phyloP scores from a whole-genome alignment of 2,113 vertebrate genomes.

The Taurulus bubalis region DNA sequence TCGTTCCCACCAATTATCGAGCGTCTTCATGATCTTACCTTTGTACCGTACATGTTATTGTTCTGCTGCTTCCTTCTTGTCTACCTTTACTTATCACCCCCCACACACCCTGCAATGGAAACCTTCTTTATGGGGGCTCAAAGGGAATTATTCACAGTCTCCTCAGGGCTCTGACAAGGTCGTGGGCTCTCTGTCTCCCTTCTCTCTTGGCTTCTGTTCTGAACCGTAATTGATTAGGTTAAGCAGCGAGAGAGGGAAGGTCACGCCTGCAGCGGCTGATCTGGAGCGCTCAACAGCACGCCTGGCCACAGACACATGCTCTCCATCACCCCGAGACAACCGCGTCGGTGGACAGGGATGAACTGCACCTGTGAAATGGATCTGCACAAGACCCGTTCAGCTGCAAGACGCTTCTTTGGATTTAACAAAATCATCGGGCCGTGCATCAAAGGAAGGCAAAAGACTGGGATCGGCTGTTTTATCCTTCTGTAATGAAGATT shows the following conservation, averaged over 20 bases:
- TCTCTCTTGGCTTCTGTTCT: constrained; percentile 80
- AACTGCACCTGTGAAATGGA: constrained; percentile 51
- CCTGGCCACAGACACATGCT: constrained; percentile 70
- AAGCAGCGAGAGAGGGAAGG: constrained; percentile 82
- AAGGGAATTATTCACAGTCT: constrained; percentile 85
- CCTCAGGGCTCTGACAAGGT: constrained; percentile 83
- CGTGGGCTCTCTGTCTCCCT: constrained; percentile 67
- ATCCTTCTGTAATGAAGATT: constrained; percentile 11
- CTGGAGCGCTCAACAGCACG: constrained; percentile 59
- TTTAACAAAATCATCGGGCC: not conserved
- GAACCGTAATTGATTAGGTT: constrained; percentile 87
- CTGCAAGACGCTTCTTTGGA: not conserved
- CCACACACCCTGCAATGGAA: constrained; percentile 47
- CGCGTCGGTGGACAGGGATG: constrained; percentile 24
- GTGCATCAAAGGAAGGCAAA: not conserved
- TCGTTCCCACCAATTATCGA: constrained; percentile 26
- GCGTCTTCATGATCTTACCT: constrained; percentile 16
- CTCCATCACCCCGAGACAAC: constrained; percentile 72
- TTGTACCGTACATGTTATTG: constrained; percentile 23
- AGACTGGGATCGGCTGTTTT: not conserved
- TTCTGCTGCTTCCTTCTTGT: constrained; percentile 11
- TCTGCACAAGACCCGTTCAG: constrained; percentile 33
- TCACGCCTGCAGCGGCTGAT: constrained; percentile 74
- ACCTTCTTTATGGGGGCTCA: constrained; percentile 78
- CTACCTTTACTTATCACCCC: constrained; percentile 34